Conservation (phyloP, 2,888 invertebrate species). For the Lymantria dispar region DNA sequence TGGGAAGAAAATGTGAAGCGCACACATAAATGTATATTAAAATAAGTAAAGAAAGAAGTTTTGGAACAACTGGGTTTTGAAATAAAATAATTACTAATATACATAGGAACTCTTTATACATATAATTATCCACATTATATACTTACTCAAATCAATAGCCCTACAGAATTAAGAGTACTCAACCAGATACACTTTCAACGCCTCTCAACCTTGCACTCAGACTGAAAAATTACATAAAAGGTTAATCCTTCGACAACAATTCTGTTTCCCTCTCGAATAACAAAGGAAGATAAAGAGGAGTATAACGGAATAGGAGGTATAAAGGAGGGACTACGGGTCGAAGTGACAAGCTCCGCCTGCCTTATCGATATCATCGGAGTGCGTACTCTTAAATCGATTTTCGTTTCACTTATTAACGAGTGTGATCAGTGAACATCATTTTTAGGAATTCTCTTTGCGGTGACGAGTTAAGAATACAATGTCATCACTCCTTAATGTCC, state of each 20-base stretch:
- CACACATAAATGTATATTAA: too few relatives aligned
- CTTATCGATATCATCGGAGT: slow-evolving; percentile 45
- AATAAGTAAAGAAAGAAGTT: too few relatives aligned
- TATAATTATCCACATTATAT: background rate
- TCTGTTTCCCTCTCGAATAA: slow-evolving; percentile 48
- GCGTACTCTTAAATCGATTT: slow-evolving; percentile 28
- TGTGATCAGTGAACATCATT: slow-evolving; percentile 14
- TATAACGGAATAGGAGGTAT: slow-evolving; percentile 12
- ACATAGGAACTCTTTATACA: too few relatives aligned
- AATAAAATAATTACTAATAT: too few relatives aligned
- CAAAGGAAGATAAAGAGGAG: slow-evolving; percentile 25
- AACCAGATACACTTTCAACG: slow-evolving; percentile 19
- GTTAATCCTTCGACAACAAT: slow-evolving; percentile 44
- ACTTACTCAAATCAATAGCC: background rate
- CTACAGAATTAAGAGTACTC: slow-evolving; percentile 12
- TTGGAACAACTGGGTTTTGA: too few relatives aligned
- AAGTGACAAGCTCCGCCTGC: slow-evolving; percentile 35
- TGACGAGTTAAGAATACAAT: too few relatives aligned
- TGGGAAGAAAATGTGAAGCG: too few relatives aligned
- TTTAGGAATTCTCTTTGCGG: too few relatives aligned
- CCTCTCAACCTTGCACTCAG: slow-evolving; percentile 44
- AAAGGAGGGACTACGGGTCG: slow-evolving; percentile 31
- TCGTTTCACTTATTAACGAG: slow-evolving; percentile 23
- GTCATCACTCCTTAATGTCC: too few relatives aligned
- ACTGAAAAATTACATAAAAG: slow-evolving; percentile 56